A percentile compares a stretch with the other conserved stretches of the same genome.
Conservation (phyloP, 2,888 invertebrate species). For the Pegoplata infirma region DNA sequence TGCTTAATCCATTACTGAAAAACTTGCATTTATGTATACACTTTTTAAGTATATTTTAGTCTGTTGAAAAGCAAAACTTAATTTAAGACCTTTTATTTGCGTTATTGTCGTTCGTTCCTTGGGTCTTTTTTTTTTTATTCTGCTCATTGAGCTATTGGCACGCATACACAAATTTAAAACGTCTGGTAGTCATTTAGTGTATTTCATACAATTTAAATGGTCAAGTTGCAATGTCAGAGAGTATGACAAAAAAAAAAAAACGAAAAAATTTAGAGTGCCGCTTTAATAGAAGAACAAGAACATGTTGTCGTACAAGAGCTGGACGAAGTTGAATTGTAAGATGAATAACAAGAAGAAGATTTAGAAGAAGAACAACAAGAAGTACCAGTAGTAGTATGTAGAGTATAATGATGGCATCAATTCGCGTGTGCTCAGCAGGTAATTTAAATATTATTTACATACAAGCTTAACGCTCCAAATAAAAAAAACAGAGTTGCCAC, state of each 20-base stretch:
- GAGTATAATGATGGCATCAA: background rate
- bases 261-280: background rate
- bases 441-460: constrained; percentile 22
- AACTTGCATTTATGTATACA: too few relatives aligned
- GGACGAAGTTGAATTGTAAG: background rate
- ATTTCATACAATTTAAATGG: constrained; percentile 35
- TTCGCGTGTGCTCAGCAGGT: constrained; percentile 31
- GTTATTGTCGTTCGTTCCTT: constrained; percentile 8
- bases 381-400: background rate
- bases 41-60: too few relatives aligned
- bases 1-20: too few relatives aligned
- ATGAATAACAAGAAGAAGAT: background rate
- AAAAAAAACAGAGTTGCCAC: constrained; percentile 25
- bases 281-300: background rate
- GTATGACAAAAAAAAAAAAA: background rate
- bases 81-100: constrained; percentile 15
- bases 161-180: constrained; percentile 26
- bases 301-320: background rate
- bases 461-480: constrained; percentile 12
- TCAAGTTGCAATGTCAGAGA: constrained; percentile 31
- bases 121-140: too few relatives aligned
- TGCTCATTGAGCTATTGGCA: constrained; percentile 16
- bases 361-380: background rate
- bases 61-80: constrained; percentile 1
- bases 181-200: constrained; percentile 39